These are phyloP conservation scores for Cynocephalus volans DNA, from an alignment of 2,113 vertebrate genomes.

Conservation along the genomic window DNA sequence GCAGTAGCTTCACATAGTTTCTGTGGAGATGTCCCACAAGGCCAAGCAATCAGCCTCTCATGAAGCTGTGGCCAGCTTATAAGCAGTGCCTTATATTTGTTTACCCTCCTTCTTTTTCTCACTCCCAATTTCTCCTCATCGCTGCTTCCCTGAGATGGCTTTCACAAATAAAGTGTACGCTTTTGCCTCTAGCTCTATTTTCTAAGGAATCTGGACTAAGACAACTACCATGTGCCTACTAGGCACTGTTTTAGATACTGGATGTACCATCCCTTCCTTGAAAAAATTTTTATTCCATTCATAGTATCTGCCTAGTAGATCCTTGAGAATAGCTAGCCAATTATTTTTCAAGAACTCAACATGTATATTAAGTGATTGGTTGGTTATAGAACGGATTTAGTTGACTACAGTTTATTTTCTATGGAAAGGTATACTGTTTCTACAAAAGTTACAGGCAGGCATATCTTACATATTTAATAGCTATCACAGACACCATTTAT, in stretches of 20 bases:
- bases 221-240: neutral
- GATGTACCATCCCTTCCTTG: neutral
- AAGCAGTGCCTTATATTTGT: neutral
- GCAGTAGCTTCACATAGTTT: neutral
- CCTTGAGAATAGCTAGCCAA: neutral
- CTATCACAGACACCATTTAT: conserved; percentile 39
- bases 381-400: neutral
- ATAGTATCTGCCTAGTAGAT: neutral
- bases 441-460: neutral
- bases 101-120: neutral
- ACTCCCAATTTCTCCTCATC: neutral
- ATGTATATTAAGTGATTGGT: neutral
- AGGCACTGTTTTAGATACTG: neutral
- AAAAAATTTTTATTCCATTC: conserved; percentile 7
- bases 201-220: conserved; percentile 9
- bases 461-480: neutral
- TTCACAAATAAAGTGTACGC: neutral
- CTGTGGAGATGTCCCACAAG: neutral
- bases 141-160: neutral
- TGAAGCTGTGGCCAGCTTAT: neutral
- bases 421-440: neutral
- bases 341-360: neutral
- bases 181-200: conserved; percentile 35
- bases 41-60: neutral
- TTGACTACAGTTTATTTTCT: neutral